phyloP scores from a whole-genome alignment of 2,797 vertebrate species.

The Tadarida brasiliensis region DNA sequence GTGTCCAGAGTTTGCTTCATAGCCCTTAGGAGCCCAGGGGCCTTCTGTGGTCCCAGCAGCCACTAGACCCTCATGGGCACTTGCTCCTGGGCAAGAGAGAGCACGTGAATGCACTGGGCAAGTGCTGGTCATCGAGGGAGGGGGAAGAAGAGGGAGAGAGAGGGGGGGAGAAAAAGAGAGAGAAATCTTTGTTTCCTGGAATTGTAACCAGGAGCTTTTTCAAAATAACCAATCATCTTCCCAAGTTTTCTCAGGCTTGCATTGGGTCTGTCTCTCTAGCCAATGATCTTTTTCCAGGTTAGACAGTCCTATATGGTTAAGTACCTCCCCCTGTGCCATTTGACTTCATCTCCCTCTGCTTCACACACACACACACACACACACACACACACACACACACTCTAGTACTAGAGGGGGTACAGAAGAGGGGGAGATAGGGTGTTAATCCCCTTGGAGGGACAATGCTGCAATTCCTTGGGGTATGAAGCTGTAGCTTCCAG shows the following conservation, averaged over 20 bases:
- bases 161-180: neutral
- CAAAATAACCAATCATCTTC: neutral
- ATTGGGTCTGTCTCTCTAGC: neutral
- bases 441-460: neutral
- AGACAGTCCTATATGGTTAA: neutral
- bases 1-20: neutral
- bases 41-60: neutral
- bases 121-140: neutral
- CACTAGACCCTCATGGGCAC: neutral
- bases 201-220: neutral
- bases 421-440: neutral
- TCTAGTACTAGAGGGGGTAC: neutral
- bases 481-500: no score
- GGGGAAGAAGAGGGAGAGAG: no score
- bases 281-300: neutral
- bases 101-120: rapidly evolving
- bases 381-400: neutral
- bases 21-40: neutral
- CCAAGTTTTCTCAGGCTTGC: neutral
- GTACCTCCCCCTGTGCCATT: neutral
- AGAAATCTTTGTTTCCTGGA: neutral
- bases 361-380: neutral
- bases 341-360: neutral
- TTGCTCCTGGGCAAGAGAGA: neutral
- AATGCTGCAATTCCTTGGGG: neutral